A percentile compares a stretch with the other conserved stretches of the same genome.
Evolutionary conservation across 2,113 vertebrate genomes (phyloP).

Genomic region (Macroglossus sobrinus): DNA sequence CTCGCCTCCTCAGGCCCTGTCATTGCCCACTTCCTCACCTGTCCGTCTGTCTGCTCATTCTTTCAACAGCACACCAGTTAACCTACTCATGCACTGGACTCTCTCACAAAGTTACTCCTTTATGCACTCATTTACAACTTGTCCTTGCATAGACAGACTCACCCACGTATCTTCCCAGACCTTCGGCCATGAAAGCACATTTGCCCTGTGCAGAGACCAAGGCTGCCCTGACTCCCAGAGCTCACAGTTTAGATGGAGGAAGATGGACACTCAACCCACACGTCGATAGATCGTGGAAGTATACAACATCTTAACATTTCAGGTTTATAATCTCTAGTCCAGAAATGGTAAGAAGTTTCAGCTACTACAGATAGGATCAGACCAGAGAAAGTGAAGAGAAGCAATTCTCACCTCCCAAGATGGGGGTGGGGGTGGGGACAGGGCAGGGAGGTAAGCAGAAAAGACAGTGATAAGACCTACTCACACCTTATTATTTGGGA

Average conservation of each 20-base stretch:
- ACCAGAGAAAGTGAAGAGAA: neutral
- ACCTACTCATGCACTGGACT: fast-evolving
- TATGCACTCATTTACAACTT: fast-evolving
- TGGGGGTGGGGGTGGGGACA: fast-evolving
- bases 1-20: neutral
- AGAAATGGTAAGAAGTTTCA: neutral
- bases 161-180: fast-evolving
- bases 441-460: fast-evolving
- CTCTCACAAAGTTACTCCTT: neutral
- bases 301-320: fast-evolving
- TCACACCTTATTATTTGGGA: too few species aligned
- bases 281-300: fast-evolving
- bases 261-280: fast-evolving
- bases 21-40: too few species aligned
- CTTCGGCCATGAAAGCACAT: fast-evolving
- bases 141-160: fast-evolving
- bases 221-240: neutral
- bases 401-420: fast-evolving
- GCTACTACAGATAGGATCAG: fast-evolving
- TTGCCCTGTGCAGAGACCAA: neutral
- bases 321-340: fast-evolving
- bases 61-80: fast-evolving
- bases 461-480: neutral
- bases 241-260: fast-evolving
- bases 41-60: fast-evolving